phyloP scores from a whole-genome alignment of 2,888 invertebrate genomes.

The Sericinus montela region DNA sequence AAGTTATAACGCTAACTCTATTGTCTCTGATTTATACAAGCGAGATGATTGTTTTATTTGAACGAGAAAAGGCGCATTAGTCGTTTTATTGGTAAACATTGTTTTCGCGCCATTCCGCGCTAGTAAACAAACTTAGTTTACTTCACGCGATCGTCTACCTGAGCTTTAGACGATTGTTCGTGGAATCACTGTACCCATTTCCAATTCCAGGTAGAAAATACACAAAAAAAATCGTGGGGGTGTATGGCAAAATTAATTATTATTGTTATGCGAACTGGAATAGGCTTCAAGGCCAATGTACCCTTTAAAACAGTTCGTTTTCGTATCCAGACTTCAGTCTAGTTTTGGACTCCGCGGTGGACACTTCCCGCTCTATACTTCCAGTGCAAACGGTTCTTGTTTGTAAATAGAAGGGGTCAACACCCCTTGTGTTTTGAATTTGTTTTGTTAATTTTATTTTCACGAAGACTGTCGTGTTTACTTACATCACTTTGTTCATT shows the following conservation, averaged over 20 bases:
- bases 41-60: no score
- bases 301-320: conserved; percentile 66
- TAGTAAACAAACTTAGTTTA: conserved; percentile 65
- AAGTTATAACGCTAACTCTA: background rate
- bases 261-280: conserved; percentile 46
- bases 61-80: conserved; percentile 50
- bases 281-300: conserved; percentile 64
- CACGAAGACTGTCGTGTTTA: background rate
- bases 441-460: conserved; percentile 14
- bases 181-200: conserved; percentile 30
- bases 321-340: conserved; percentile 71
- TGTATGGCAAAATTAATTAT: conserved; percentile 46
- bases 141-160: conserved; percentile 57
- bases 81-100: conserved; percentile 65
- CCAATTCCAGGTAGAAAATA: conserved; percentile 36
- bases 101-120: conserved; percentile 65
- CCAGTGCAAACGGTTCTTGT: conserved; percentile 39
- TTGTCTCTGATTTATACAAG: background rate
- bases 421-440: conserved; percentile 40
- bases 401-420: conserved; percentile 63
- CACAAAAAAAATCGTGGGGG: conserved; percentile 37
- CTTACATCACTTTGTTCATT: conserved; percentile 7
- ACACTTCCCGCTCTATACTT: conserved; percentile 46
- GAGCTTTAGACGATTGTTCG: conserved; percentile 38
- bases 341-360: conserved; percentile 60